Base-by-base conservation (phyloP, 2,888 invertebrate genomes). In the Lasiommata megera region DNA sequence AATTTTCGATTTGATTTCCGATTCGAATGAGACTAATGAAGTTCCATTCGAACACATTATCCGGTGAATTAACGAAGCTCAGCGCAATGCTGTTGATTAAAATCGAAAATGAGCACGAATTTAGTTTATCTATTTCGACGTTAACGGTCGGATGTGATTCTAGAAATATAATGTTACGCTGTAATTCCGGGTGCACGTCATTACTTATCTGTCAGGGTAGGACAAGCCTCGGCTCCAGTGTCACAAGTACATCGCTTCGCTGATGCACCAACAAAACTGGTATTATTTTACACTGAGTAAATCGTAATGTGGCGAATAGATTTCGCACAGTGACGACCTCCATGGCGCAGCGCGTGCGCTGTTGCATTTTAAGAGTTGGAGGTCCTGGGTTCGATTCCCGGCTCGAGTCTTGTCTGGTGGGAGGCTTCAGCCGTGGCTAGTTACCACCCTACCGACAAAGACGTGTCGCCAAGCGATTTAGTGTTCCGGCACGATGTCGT, bases 1-100 rank as follows among this genome's bases (percentile, higher is more conserved):
- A 68, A 75, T 71, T 76, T 67, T 67, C 63, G 68, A 77, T 77
- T 73, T 68, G 64, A 74, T 74, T 75, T 70, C 69, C 68, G 66
- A 70, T 69, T 58, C 60, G 56, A 64, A 67, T 64, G 57, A 62
- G 67, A 72, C 65, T 73, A 70, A 71, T 70, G 68, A 67, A 68
- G 67, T 67, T 68, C 70, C 68, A 76, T 73, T 74, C 70, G 64
- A 67, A 62, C 67, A 64, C 67, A 73, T 78, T 74, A 80, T 76
- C 73, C 69, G 46, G 53, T 57, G 57, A 63, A 62, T 63, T 63
- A 64, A 44, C 47, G 38, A 14, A 46, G 54, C 47, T 58, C 58
- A 38, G 54, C 57, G 54, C 51, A 61, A 61, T 65, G 62, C 48
- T 56, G 60, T 55, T 69, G 72, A 68, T 70, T 68, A 67, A 68